Base-by-base conservation (phyloP, 2,797 vertebrate species). In the Helarctos malayanus region DNA sequence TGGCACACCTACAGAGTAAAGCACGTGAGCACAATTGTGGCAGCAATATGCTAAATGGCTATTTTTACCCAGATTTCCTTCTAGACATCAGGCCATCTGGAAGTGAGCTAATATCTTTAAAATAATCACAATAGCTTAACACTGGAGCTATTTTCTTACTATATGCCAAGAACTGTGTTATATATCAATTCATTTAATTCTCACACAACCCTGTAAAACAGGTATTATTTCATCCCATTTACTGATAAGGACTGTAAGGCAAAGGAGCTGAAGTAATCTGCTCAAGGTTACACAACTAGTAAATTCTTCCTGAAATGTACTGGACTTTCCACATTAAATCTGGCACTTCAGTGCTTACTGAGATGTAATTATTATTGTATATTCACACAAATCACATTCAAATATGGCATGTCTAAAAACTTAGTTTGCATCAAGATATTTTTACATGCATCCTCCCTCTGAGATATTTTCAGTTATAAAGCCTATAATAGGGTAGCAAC, bases 401-500 rank as follows among this genome's bases (percentile, higher is more conserved):
- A 95, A 94, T 95, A 97, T 1, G 25, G 12, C 47, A 79, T 56
- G 49, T 59, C 25, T 75, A 86, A 89, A 94, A 89, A 84, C 45
- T 69, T 73, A 38, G 38, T 84, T 94, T 95, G 65, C 49, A 95
- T 5, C 68, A 25, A 82, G 9, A 8, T 81, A 63, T 83, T 81
- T 96, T 86, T 78, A 88, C 38, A 23, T 69, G 69, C 4, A 84
- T 84, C 73, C 91, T 94, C 35, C n/a, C 9, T 63, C 69, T 90
- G 29, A 92, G 21, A 91, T 84, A 86, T 49, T 95, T 91, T 79
- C 38, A 54, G 52, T 59, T 71, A 75, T n/a, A 91, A 94, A 96
- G 73, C 32, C 63, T 96, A 93, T 91, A 92, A 79, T 82, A 81
- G 95, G 63, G 9, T 45, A 89, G 71, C 92, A 96, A 73, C 27